A percentile compares a stretch with the other conserved stretches of the same genome.
These are phyloP conservation scores for Genyomyrus donnyi DNA, from an alignment of 2,113 vertebrate genomes.

Conservation along the genomic window DNA sequence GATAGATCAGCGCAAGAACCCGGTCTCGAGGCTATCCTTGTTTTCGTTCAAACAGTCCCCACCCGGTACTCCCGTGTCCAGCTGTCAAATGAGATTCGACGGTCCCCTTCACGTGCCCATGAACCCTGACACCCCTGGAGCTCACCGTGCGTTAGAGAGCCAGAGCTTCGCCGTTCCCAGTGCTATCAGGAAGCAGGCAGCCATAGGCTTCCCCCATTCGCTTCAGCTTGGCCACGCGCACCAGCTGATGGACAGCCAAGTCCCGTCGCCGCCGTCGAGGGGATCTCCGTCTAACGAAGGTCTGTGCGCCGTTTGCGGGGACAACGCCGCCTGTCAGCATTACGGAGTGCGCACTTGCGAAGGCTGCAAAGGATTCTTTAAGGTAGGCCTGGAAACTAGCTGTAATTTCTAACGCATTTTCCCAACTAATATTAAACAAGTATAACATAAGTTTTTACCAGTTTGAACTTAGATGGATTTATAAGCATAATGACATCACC, in stretches of 20 bases:
- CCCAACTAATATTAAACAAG: neutral
- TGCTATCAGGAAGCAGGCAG: conserved; percentile 82
- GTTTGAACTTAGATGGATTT: neutral
- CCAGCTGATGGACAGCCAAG: conserved; percentile 89
- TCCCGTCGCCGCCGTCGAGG: conserved; percentile 87
- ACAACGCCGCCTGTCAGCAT: conserved; percentile 93
- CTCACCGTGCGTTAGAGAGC: conserved; percentile 79
- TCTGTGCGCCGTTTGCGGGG: conserved; percentile 92
- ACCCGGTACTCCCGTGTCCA: conserved; percentile 88
- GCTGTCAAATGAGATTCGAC: conserved; percentile 98
- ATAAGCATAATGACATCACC: neutral
- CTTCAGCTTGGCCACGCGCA: conserved; percentile 89
- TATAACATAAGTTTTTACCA: neutral
- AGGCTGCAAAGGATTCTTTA: conserved; percentile 93
- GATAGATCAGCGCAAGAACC: conserved; percentile 91
- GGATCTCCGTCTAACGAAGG: conserved; percentile 96
- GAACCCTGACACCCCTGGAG: conserved; percentile 75
- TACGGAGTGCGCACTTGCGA: conserved; percentile 91
- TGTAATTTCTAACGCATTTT: neutral
- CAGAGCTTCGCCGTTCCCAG: conserved; percentile 87
- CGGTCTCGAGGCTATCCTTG: conserved; percentile 88
- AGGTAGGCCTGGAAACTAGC: conserved; percentile 61
- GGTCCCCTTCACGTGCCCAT: conserved; percentile 89
- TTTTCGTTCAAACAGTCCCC: conserved; percentile 98
- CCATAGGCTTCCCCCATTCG: conserved; percentile 84